Evolutionary conservation across 2,888 invertebrate genomes (phyloP), one percentile per base, ranked within the genome.

Genomic region (Anoplius nigerrimus): DNA sequence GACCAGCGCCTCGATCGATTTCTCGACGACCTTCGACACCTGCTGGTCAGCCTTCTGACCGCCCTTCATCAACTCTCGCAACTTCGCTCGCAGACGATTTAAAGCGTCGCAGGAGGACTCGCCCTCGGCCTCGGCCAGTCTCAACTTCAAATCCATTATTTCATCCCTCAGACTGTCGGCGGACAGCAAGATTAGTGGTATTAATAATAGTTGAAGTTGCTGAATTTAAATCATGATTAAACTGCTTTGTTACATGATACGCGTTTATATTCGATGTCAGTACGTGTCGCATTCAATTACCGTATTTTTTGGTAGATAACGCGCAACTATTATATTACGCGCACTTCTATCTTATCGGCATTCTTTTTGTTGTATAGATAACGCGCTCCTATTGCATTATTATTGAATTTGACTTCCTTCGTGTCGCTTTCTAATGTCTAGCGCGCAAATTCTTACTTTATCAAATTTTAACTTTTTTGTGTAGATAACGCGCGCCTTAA

Each of bases 1-100:
- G 4, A 72, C 77, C 62, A 84, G 59, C 2, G 83, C 82, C 54
- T 84, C 84, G 24, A 86, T 83, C 42, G 86, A 84, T 65, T 76
- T 81, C 61, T 85, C 82, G 42, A 84, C 82, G 2, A 82, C 81
- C 56, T 73, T 72, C 11, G 80, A 68, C 21, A 82, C 82, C 59
- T 79, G 79, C 57, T 81, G 77, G 57, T 83, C 85, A 42, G 72
- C 74, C 59, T 72, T 75, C 61, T 81, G 74, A 15, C 79, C 82
- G 21, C 78, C 84, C 66, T 82, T 83, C 81, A 80, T 83, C 60
- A 87, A 67, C 54, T 86, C 84, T 0, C 82, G 78, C 52, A 88
- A 72, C 66, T 86, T 87, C 18, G 82, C 84, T 63, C 84, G 80
- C 20, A 87, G 69, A 59, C 82, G 85, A 74, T 86, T 85, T 58